Evolutionary conservation across 1,140 invertebrate genomes (phyloP).

Genomic region (Platorchestia sp.): DNA sequence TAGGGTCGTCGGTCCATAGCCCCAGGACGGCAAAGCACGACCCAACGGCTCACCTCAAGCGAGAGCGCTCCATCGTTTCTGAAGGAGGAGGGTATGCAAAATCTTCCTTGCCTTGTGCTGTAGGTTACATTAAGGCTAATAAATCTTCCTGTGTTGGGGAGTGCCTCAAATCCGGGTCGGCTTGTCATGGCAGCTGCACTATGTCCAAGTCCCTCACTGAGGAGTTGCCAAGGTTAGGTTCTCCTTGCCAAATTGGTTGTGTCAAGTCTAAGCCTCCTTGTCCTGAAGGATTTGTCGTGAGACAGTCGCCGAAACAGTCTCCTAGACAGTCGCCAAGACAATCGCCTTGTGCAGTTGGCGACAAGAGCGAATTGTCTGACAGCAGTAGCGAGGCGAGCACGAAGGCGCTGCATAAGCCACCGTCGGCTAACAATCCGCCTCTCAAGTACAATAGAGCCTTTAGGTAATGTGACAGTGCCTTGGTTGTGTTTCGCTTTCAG

Average conservation of each 20-base stretch:
- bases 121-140: background rate
- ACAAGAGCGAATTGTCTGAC: constrained; percentile 68
- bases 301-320: background rate
- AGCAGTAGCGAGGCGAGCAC: constrained; percentile 69
- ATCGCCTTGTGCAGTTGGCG: constrained; percentile 37
- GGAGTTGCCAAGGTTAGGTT: background rate
- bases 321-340: constrained; percentile 5
- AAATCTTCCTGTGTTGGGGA: background rate
- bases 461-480: constrained; percentile 69
- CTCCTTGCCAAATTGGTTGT: background rate
- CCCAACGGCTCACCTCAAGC: constrained; percentile 56
- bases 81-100: constrained; percentile 64
- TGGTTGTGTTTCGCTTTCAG: background rate
- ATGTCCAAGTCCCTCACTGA: constrained; percentile 22
- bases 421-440: constrained; percentile 59
- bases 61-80: constrained; percentile 63
- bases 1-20: constrained; percentile 10
- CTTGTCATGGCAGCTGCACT: constrained; percentile 2
- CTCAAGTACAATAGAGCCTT: constrained; percentile 73
- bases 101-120: constrained; percentile 43
- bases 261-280: background rate
- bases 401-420: constrained; percentile 57
- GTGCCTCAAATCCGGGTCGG: background rate
- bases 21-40: background rate
- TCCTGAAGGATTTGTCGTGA: background rate